Conservation (phyloP, 2,888 invertebrate genomes). For the Bellardia bayeri region DNA sequence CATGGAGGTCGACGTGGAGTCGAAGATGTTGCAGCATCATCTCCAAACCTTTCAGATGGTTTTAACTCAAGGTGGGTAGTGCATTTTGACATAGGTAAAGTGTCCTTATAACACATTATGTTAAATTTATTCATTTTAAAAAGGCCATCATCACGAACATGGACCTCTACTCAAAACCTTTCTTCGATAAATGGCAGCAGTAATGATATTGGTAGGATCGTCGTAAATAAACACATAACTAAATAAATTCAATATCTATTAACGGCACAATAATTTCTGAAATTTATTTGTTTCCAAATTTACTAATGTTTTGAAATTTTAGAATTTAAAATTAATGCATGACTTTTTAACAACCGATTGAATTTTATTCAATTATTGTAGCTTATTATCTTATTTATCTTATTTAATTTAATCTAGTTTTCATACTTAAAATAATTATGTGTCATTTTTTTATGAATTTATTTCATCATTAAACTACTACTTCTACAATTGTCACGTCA, state of each 20-base stretch:
- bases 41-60: constrained; percentile 90
- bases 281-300: constrained; percentile 50
- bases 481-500: constrained; percentile 50
- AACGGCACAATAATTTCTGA: background rate
- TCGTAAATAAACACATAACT: background rate
- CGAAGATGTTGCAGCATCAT: constrained; percentile 90
- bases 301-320: constrained; percentile 18
- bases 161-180: constrained; percentile 92
- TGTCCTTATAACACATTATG: background rate
- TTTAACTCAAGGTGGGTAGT: constrained; percentile 85
- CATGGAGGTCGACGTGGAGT: constrained; percentile 91
- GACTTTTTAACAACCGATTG: constrained; percentile 32
- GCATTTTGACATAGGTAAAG: background rate
- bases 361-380: background rate
- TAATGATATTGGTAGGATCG: constrained; percentile 82
- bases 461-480: constrained; percentile 56
- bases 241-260: background rate
- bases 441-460: constrained; percentile 47
- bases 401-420: constrained; percentile 35
- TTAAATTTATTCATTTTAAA: constrained; percentile 12
- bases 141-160: constrained; percentile 86
- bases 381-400: constrained; percentile 19
- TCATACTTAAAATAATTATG: constrained; percentile 37
- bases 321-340: constrained; percentile 12
- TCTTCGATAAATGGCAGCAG: constrained; percentile 79